Conservation (phyloP, 2,888 invertebrate species). For the Drosophila setosimentum region DNA sequence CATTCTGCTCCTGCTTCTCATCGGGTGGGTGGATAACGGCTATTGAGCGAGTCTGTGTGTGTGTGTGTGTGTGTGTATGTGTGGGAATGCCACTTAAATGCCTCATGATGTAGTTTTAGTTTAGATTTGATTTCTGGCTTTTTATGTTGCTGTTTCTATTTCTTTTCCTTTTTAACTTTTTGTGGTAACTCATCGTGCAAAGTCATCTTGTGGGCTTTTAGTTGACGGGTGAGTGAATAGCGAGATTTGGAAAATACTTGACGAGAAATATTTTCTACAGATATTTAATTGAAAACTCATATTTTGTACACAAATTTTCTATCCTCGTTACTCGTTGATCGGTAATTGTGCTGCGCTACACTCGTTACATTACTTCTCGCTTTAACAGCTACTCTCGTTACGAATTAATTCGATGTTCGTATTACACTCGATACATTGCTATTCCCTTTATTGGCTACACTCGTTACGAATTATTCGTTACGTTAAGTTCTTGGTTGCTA, state of each 20-base stretch:
- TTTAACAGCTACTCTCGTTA: neutral
- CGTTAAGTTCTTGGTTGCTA: neutral
- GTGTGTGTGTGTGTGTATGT: constrained; percentile 12
- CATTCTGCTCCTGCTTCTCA: neutral
- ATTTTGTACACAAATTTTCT: neutral
- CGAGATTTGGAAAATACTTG: constrained; percentile 5
- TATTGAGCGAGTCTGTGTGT: constrained; percentile 5
- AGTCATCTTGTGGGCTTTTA: constrained; percentile 24
- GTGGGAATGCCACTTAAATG: constrained; percentile 67
- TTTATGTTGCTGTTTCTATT: constrained; percentile 10
- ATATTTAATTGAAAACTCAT: neutral
- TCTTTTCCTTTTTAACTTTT: neutral
- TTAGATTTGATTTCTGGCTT: constrained; percentile 60
- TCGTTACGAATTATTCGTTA: neutral
- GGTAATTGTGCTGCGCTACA: neutral
- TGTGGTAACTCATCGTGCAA: neutral
- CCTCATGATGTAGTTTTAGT: constrained; percentile 68
- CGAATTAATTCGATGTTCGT: neutral
- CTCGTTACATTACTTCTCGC: neutral
- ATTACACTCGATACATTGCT: neutral
- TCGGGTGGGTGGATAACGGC: constrained; percentile 24
- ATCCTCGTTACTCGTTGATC: neutral
- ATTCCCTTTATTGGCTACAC: neutral
- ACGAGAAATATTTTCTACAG: neutral
- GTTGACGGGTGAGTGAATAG: constrained; percentile 11